These are phyloP conservation scores for Oenanthe oenanthe DNA, from an alignment of 2,113 vertebrate species.

Conservation along the genomic window DNA sequence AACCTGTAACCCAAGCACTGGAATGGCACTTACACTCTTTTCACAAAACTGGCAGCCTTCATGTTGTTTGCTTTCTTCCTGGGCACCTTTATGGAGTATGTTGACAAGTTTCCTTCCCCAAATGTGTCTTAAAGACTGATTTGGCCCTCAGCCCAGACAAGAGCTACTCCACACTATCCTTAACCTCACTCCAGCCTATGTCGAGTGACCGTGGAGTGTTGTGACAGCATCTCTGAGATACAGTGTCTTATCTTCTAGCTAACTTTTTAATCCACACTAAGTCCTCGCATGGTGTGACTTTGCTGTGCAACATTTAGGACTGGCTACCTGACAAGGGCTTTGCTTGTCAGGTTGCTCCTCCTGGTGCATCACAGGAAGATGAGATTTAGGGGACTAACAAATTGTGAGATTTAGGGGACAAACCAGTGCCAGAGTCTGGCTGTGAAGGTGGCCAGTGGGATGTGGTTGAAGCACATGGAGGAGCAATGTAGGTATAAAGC, in stretches of 20 bases:
- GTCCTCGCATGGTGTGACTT: rapidly evolving
- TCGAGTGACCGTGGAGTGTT: not conserved
- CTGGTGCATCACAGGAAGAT: not conserved
- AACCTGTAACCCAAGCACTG: not conserved
- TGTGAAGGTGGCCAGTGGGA: not conserved
- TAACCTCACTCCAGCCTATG: not conserved
- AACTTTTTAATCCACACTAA: not conserved
- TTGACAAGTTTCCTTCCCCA: not conserved
- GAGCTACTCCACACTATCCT: not conserved
- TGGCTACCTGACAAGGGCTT: not conserved
- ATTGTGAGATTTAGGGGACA: not conserved
- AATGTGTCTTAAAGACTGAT: not conserved
- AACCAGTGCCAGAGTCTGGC: not conserved
- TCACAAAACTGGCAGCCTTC: not conserved
- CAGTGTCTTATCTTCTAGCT: not conserved
- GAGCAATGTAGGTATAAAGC: not conserved
- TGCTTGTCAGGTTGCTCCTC: not conserved
- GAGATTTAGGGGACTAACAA: not conserved
- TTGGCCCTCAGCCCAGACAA: not conserved
- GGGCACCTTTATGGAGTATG: not conserved
- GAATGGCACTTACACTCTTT: not conserved
- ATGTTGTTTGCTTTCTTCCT: not conserved
- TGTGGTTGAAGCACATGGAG: not conserved
- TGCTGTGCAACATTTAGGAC: not conserved
- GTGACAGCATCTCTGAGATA: not conserved